These are phyloP conservation scores for Gulo gulo DNA, from an alignment of 2,113 vertebrate species.

Conservation along the genomic window DNA sequence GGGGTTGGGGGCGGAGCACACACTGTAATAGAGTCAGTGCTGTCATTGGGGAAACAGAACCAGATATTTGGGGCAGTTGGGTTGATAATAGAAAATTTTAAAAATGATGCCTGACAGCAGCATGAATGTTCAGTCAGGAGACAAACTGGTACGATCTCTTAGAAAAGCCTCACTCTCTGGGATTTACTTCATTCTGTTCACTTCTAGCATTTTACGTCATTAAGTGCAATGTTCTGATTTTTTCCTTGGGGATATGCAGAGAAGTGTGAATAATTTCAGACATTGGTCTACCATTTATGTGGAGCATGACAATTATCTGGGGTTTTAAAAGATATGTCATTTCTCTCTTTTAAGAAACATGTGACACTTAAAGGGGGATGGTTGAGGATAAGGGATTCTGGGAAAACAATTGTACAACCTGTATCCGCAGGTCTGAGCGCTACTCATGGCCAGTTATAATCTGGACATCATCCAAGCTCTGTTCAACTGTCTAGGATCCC, in stretches of 20 bases:
- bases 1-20: neutral
- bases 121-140: neutral
- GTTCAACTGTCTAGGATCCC: neutral
- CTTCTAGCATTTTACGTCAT: neutral
- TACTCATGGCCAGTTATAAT: neutral
- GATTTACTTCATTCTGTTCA: neutral
- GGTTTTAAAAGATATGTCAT: neutral
- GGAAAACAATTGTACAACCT: neutral
- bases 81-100: neutral
- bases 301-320: neutral
- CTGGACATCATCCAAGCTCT: neutral
- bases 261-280: neutral
- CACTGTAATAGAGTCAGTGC: neutral
- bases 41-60: neutral
- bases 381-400: neutral
- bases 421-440: neutral
- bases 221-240: neutral
- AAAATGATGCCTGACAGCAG: neutral
- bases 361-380: neutral
- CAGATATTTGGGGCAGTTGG: neutral
- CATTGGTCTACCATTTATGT: neutral
- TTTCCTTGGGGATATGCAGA: neutral
- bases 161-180: neutral
- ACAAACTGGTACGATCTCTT: neutral
- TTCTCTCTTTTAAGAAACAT: slow-evolving; percentile 18